phyloP scores from a whole-genome alignment of 2,113 vertebrate species.

The Erpornis zantholeuca region DNA sequence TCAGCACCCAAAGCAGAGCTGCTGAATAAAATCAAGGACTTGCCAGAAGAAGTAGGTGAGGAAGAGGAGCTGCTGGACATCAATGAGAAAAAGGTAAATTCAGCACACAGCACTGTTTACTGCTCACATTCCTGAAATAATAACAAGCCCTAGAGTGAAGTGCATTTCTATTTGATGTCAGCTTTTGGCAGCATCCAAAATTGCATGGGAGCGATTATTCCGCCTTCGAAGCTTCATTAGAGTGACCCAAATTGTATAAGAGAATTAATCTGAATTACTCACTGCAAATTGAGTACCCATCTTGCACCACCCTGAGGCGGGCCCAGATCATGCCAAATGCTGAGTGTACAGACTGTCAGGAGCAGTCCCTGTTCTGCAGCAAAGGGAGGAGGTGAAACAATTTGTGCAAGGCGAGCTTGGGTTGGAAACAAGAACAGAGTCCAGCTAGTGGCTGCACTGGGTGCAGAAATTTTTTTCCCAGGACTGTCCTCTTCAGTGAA shows the following conservation, averaged over 20 bases:
- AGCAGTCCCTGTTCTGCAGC: background rate
- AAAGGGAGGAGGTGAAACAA: background rate
- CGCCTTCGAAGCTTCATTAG: background rate
- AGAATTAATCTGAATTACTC: background rate
- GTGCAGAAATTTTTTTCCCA: background rate
- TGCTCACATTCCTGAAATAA: background rate
- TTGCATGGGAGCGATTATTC: background rate
- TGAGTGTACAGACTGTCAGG: background rate
- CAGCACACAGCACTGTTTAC: background rate
- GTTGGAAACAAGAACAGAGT: background rate
- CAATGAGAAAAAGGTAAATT: conserved; percentile 85
- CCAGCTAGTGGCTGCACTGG: background rate
- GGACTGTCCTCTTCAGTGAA: background rate
- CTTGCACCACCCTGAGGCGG: background rate
- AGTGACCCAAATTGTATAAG: background rate
- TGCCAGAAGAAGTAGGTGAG: conserved; percentile 71
- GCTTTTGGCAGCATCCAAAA: background rate
- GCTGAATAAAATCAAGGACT: conserved; percentile 69
- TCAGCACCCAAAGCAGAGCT: conserved; percentile 70
- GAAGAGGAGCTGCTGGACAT: conserved; percentile 78
- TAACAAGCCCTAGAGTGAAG: background rate
- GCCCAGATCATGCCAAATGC: background rate
- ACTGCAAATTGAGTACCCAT: background rate
- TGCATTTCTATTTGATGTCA: background rate
- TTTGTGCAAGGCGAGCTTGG: background rate